These are phyloP conservation scores for Etheostoma spectabile DNA, from an alignment of 2,113 vertebrate genomes.

Conservation along the genomic window DNA sequence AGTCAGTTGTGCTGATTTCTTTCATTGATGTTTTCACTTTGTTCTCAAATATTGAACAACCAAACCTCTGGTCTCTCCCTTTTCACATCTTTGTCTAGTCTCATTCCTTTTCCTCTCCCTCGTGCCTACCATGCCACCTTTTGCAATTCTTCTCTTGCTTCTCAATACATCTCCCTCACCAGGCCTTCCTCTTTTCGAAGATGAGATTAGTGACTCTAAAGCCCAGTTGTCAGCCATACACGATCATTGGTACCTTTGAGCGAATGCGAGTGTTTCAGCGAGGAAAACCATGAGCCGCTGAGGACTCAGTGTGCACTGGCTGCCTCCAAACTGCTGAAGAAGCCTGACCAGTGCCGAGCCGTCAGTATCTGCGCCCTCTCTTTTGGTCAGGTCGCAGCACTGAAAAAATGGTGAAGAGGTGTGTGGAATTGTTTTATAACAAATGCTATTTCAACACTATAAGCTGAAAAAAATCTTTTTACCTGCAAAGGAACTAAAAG, in stretches of 20 bases:
- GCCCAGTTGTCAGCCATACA: conserved; percentile 99
- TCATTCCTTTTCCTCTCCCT: not conserved
- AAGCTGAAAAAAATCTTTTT: not conserved
- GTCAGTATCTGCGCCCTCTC: conserved; percentile 96
- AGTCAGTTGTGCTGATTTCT: not conserved
- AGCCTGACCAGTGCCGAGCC: conserved; percentile 96
- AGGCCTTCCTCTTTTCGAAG: conserved; percentile 98
- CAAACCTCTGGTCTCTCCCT: not conserved
- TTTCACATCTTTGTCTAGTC: not conserved
- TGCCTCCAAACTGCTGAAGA: conserved; percentile 97
- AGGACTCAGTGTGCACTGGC: conserved; percentile 97
- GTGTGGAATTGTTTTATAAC: conserved; percentile 12
- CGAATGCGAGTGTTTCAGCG: conserved; percentile 96
- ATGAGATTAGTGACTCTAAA: conserved; percentile 99
- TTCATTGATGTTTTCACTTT: not conserved
- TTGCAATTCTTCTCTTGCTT: too few species aligned
- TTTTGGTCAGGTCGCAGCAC: conserved; percentile 98
- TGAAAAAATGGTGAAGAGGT: conserved; percentile 97
- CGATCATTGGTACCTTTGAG: conserved; percentile 98
- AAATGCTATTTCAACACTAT: not conserved
- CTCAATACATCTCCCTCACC: not conserved
- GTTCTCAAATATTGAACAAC: not conserved
- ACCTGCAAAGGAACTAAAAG: too few species aligned
- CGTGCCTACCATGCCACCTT: too few species aligned
- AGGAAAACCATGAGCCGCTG: conserved; percentile 97